Evolutionary conservation across 1,140 invertebrate species (phyloP), one percentile per base, ranked within the genome.

Genomic region (Triops longicaudatus): DNA sequence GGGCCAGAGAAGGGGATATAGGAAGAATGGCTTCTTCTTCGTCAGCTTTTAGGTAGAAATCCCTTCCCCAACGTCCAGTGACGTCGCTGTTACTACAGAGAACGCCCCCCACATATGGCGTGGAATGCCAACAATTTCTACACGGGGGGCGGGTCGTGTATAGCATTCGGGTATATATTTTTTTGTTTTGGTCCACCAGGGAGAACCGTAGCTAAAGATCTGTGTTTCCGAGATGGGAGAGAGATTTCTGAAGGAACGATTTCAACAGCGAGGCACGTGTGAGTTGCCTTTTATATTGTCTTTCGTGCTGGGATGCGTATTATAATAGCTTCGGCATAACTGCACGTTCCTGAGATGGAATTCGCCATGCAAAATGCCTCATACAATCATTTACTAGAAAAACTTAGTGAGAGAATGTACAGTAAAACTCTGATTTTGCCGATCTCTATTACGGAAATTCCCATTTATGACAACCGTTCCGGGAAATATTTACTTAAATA

Each of bases 111-210:
- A 63, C 50, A 17, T 63, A 63, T 63, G 50, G 50, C 50, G 50
- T 63, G 50, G 50, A 63, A 63, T 63, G 50, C 50, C 50, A 63
- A 63, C 50, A 22, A 63, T 63, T 63, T 63, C 50, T 63, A 63
- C 50, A 63, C 50, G 50, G 50, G 50, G 50, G 50, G 50, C 50
- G 50, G 50, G 50, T 22, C 50, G 14, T 63, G 50, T 63, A 22
- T 63, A 63, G 50, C 50, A 63, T 63, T 63, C 50, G n/a, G n/a
- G 50, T 63, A 22, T 10, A 63, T 63, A 63, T 6, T 63, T 63
- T 63, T 7, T 63, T 63, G 1, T 63, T 63, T 63, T 5, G 22
- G 17, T n/a, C 10, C 10, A 63, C 10, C 5, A 9, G 6, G n/a
- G 22, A 9, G 50, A 63, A 63, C 10, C 50, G 22, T 63, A 63